Base-by-base conservation (phyloP, 2,113 vertebrate genomes). In the Platysternon megacephalum region DNA sequence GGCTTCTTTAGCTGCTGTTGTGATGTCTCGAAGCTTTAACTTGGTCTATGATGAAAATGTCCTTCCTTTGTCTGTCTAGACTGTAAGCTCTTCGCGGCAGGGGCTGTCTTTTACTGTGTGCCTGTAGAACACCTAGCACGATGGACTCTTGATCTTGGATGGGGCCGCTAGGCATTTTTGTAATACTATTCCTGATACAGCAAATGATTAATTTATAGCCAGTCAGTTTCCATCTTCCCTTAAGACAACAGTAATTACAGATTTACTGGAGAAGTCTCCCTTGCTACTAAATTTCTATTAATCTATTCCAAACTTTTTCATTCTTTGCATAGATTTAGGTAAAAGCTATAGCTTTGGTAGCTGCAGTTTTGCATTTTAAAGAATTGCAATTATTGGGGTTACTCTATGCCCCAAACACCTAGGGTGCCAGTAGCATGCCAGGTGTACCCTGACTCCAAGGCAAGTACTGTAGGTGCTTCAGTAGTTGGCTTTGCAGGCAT, bases 11-110 rank as follows among this genome's bases (percentile, higher is more conserved):
- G 65, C 35, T 72, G 65, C 65, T 39, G 21, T 22, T 22, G n/a
- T 88, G 2, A 93, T 82, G 87, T 89, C 96, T 96, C 80, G 87
- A 97, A 96, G 96, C 90, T 96, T 93, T 95, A 93, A 94, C 83
- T 74, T 95, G 85, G 72, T 29, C 65, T 61, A 52, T 86, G 93
- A 93, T 94, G 91, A 95, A 39, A 82, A 56, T 1, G 2, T 92
- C 80, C 90, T 94, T 21, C 28, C 10, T 93, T 51, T 95, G 39
- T 56, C 29, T 87, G 90, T 82, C 35, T 61, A 72, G 19, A 72
- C 89, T 91, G 89, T 92, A 94, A 95, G 93, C 90, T 96, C 88
- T 87, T 80, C 94, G 85, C 84, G 91, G 84, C 95, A 92, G 94
- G 72, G 52, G 6, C 14, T 94, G 88, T 89, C 88, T 94, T 95